A percentile compares a stretch with the other conserved stretches of the same genome.
Evolutionary conservation across 2,113 vertebrate genomes (phyloP).

Genomic region (Scartelaos histophorus): DNA sequence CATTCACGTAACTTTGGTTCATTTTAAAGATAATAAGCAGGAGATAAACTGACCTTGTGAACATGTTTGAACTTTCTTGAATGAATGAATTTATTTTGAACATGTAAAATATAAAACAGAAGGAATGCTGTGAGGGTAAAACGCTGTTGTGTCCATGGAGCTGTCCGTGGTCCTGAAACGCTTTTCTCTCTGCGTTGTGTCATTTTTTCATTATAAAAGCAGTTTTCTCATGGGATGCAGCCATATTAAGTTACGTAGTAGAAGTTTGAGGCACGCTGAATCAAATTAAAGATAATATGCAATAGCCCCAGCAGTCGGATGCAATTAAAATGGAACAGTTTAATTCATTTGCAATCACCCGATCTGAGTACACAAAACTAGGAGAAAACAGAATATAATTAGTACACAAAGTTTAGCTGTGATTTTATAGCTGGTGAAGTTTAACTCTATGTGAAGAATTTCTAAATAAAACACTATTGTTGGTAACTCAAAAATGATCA

Average conservation of each 20-base stretch:
- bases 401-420: too few species aligned
- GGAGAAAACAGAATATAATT: not conserved
- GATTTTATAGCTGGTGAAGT: not conserved
- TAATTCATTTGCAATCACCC: not conserved
- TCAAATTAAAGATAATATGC: not conserved
- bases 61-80: too few species aligned
- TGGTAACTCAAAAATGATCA: too few species aligned
- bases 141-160: not conserved
- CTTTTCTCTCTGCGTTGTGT: not conserved
- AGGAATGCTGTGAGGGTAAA: too few species aligned
- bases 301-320: not conserved
- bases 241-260: not conserved
- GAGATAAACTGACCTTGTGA: too few species aligned
- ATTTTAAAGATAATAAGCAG: too few species aligned
- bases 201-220: not conserved
- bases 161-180: not conserved
- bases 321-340: not conserved
- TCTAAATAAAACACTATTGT: too few species aligned
- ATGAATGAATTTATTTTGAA: too few species aligned
- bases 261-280: not conserved
- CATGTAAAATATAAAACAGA: too few species aligned
- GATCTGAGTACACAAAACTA: not conserved
- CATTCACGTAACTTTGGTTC: too few species aligned
- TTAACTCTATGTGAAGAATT: too few species aligned
- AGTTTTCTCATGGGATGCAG: not conserved